Conservation (phyloP, 2,113 vertebrate species). For the Tragelaphus scriptus region DNA sequence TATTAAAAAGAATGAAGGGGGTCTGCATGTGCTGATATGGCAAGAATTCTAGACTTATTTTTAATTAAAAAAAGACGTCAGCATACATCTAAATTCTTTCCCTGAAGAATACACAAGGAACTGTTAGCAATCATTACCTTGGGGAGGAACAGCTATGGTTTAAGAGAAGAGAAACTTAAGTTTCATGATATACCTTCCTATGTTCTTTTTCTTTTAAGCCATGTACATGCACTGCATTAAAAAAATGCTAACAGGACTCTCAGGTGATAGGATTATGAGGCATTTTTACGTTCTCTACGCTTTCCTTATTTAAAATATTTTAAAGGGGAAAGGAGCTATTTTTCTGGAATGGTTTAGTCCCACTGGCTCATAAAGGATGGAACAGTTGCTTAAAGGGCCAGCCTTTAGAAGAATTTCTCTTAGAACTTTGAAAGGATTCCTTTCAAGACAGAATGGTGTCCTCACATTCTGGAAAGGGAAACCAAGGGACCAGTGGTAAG, state of each 20-base stretch:
- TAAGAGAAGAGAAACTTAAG: neutral
- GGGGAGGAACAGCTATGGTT: neutral
- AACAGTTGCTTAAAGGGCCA: slow-evolving; percentile 52
- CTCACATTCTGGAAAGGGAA: neutral
- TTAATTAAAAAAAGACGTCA: neutral
- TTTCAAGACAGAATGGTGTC: neutral
- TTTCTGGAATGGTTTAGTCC: slow-evolving; percentile 54
- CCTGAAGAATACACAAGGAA: neutral
- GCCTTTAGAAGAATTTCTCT: neutral
- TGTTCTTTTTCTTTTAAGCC: neutral
- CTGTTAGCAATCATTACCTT: neutral
- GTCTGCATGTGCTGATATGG: neutral
- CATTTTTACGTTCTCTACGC: slow-evolving; percentile 47
- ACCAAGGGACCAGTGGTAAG: neutral
- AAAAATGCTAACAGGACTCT: slow-evolving; percentile 36
- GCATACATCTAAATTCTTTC: neutral
- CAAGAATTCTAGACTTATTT: neutral
- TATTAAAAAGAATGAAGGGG: neutral
- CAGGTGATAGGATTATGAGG: neutral
- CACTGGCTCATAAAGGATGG: neutral
- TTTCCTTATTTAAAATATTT: slow-evolving; percentile 57
- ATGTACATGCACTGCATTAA: neutral
- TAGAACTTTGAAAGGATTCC: neutral
- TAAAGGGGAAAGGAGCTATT: slow-evolving; percentile 42
- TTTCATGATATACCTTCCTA: neutral